A percentile compares a stretch with the other conserved stretches of the same genome.
Conservation (phyloP, 1,140 invertebrate genomes). For the Meloidogyne chitwoodi region DNA sequence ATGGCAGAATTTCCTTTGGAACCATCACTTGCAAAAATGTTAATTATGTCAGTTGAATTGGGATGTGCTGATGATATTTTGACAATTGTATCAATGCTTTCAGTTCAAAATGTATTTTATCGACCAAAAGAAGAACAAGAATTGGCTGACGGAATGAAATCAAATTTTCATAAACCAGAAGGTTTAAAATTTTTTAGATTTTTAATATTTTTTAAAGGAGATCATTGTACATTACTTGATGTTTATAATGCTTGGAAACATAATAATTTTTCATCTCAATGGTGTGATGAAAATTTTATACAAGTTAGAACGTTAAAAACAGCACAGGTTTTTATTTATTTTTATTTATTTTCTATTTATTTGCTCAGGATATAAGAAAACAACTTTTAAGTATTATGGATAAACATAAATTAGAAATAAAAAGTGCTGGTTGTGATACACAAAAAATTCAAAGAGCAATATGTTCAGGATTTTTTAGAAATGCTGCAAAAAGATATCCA, state of each 20-base stretch:
- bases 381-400: slow-evolving; percentile 74
- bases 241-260: slow-evolving; percentile 99
- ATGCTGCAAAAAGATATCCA: slow-evolving; percentile 97
- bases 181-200: slow-evolving; percentile 62
- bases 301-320: slow-evolving; percentile 92
- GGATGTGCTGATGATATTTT: slow-evolving; percentile 96
- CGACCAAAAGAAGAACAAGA: slow-evolving; percentile 86
- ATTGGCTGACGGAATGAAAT: slow-evolving; percentile 95
- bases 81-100: slow-evolving; percentile 97
- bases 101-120: slow-evolving; percentile 98
- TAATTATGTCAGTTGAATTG: slow-evolving; percentile 98
- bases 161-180: slow-evolving; percentile 96
- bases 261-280: slow-evolving; percentile 96
- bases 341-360: slow-evolving; percentile 6
- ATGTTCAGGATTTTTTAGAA: slow-evolving; percentile 96
- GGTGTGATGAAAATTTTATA: slow-evolving; percentile 99
- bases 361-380: slow-evolving; percentile 83
- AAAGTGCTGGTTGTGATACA: slow-evolving; percentile 90
- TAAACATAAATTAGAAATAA: slow-evolving; percentile 88
- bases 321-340: slow-evolving; percentile 67
- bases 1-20: slow-evolving; percentile 99
- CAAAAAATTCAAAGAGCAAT: slow-evolving; percentile 94
- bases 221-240: slow-evolving; percentile 92
- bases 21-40: slow-evolving; percentile 95
- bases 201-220: slow-evolving; percentile 65